Percentiles rank a stretch among this genome's conserved stretches.
Evolutionary conservation across 2,113 vertebrate genomes (phyloP).

Genomic region (Mus pahari): DNA sequence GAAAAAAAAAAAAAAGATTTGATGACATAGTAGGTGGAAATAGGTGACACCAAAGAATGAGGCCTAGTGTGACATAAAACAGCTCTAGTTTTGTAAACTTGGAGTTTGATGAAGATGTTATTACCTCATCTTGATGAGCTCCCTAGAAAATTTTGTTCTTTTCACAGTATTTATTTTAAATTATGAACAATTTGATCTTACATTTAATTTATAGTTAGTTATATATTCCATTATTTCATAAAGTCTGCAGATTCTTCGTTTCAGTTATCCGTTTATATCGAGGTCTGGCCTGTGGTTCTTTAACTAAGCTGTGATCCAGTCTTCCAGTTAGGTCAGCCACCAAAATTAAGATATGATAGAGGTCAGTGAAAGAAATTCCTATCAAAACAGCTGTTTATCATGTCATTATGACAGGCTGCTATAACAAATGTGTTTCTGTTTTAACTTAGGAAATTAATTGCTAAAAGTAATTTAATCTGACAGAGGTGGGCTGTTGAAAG

Average conservation of each 20-base stretch:
- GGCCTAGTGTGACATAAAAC: neutral
- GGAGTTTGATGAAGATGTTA: neutral
- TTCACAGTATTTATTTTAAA: slow-evolving; percentile 3
- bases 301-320: slow-evolving; percentile 94
- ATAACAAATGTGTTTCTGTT: slow-evolving; percentile 90
- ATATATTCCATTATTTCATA: slow-evolving; percentile 53
- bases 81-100: slow-evolving; percentile 15
- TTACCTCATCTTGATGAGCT: slow-evolving; percentile 3
- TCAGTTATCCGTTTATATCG: slow-evolving; percentile 83
- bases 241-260: slow-evolving; percentile 64
- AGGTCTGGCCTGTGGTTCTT: slow-evolving; percentile 83
- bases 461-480: slow-evolving; percentile 99
- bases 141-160: slow-evolving; percentile 32
- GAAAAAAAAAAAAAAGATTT: no score
- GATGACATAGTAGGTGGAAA: neutral
- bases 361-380: slow-evolving; percentile 88
- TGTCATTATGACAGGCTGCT: slow-evolving; percentile 90
- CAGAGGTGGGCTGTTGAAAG: slow-evolving; percentile 93
- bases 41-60: no score
- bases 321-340: slow-evolving; percentile 99
- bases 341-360: slow-evolving; percentile 92
- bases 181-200: slow-evolving; percentile 70
- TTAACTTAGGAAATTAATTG: slow-evolving; percentile 98
- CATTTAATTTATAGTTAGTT: slow-evolving; percentile 42
- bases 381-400: slow-evolving; percentile 90